Conservation (phyloP, 2,113 vertebrate species). For the Corydoras maculifer region DNA sequence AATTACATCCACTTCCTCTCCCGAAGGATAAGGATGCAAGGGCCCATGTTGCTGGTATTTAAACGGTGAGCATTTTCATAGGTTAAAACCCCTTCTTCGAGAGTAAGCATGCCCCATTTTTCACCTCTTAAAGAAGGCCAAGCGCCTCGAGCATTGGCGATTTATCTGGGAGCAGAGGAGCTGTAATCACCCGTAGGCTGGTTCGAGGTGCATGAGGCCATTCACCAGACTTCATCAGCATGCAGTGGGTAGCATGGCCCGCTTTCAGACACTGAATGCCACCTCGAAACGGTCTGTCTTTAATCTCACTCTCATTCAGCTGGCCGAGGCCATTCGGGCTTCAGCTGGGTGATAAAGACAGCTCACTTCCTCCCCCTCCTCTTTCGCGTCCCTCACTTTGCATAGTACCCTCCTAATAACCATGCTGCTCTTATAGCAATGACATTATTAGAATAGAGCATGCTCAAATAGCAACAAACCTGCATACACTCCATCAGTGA, state of each 20-base stretch:
- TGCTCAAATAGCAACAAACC: constrained; percentile 27
- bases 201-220: constrained; percentile 75
- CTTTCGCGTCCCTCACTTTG: constrained; percentile 31
- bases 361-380: constrained; percentile 60
- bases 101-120: constrained; percentile 43
- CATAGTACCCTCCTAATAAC: constrained; percentile 27
- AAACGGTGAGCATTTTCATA: constrained; percentile 33
- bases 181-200: constrained; percentile 65
- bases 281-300: constrained; percentile 76
- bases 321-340: constrained; percentile 69
- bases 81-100: constrained; percentile 41
- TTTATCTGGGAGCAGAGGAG: constrained; percentile 66
- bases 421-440: constrained; percentile 14
- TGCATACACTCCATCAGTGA: constrained; percentile 8
- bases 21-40: constrained; percentile 12
- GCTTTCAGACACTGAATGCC: constrained; percentile 84
- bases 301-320: constrained; percentile 86
- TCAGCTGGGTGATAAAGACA: constrained; percentile 86
- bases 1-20: constrained; percentile 34
- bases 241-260: constrained; percentile 73
- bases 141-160: constrained; percentile 49
- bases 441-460: constrained; percentile 29
- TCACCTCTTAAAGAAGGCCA: constrained; percentile 39
- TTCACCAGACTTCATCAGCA: constrained; percentile 84
- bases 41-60: not conserved